Conservation (phyloP, 2,113 vertebrate genomes). For the Apistogramma diplotaenia region DNA sequence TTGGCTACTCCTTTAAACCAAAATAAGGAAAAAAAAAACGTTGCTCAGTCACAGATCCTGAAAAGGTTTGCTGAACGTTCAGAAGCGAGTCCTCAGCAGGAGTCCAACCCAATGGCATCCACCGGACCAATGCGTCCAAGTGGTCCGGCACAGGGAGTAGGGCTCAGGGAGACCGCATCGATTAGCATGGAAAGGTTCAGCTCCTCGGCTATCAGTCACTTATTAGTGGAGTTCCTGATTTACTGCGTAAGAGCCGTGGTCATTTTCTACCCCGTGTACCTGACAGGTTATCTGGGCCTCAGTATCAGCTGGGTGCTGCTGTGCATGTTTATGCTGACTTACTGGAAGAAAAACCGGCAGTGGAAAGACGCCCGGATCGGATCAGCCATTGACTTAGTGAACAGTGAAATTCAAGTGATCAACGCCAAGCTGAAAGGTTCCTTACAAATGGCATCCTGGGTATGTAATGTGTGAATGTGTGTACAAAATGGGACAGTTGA, state of each 20-base stretch:
- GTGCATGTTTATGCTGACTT: conserved; percentile 80
- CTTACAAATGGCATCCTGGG: conserved; percentile 86
- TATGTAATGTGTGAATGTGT: conserved; percentile 52
- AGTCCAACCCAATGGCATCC: conserved; percentile 27
- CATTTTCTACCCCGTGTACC: conserved; percentile 84
- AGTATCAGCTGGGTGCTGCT: conserved; percentile 88
- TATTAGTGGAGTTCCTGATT: conserved; percentile 73
- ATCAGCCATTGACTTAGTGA: conserved; percentile 82
- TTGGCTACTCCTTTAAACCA: background rate
- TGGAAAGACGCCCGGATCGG: conserved; percentile 81
- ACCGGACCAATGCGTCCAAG: background rate
- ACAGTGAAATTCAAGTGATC: conserved; percentile 82
- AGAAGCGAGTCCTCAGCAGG: background rate
- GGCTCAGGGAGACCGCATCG: background rate
- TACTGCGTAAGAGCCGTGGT: conserved; percentile 72
- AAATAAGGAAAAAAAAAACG: background rate
- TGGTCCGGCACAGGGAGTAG: background rate
- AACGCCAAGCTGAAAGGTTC: conserved; percentile 70
- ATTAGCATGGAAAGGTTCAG: conserved; percentile 33
- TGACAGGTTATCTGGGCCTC: conserved; percentile 86
- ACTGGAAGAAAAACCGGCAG: conserved; percentile 86
- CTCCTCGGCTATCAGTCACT: conserved; percentile 56
- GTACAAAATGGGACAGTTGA: background rate
- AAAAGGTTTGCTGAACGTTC: background rate
- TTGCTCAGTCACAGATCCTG: background rate